Evolutionary conservation across 2,797 vertebrate genomes (phyloP), one percentile per base, ranked within the genome.

Genomic region (Apogon hyalosoma): DNA sequence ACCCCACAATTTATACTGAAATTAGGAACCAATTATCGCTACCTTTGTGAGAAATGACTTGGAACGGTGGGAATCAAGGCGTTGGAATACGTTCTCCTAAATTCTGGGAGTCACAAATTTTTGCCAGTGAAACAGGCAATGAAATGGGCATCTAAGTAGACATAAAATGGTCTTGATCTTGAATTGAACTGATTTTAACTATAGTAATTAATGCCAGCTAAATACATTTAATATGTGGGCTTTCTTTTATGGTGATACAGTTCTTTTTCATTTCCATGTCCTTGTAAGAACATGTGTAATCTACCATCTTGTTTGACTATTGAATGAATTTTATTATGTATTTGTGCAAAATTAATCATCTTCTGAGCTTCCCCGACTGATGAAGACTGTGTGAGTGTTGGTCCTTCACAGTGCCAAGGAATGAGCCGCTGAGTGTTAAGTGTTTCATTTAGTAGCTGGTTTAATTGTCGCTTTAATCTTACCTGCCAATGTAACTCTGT

Each of bases 401-500:
- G 14, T 43, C 46, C 21, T 33, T 60, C n/a, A 51, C 47, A 3
- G 14, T 64, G 28, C 41, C 63, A 42, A 48, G 15, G 7, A 46
- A 31, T 42, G 3, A 53, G n/a, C 31, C 51, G 9, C 67, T 28
- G 24, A 28, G 24, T 28, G 24, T 28, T 28, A 28, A 52, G n/a
- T 21, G n/a, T 40, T 58, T 36, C 55, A 68, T 63, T 28, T 16
- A 52, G 11, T 53, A 39, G 16, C 31, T 54, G 14, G 67, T 28
- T 13, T 3, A 13, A 31, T 18, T 45, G 18, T 36, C 8, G 14
- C 14, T 16, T 49, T 48, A 28, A 28, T 43, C 80, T 82, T 89
- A 88, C 90, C 86, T 90, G 89, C 88, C 91, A 93, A 93, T 91
- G 89, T 93, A 93, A 93, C 92, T 91, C 90, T 85, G 85, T 87